Conservation (phyloP, 2,113 vertebrate species). For the Raja brachyura region DNA sequence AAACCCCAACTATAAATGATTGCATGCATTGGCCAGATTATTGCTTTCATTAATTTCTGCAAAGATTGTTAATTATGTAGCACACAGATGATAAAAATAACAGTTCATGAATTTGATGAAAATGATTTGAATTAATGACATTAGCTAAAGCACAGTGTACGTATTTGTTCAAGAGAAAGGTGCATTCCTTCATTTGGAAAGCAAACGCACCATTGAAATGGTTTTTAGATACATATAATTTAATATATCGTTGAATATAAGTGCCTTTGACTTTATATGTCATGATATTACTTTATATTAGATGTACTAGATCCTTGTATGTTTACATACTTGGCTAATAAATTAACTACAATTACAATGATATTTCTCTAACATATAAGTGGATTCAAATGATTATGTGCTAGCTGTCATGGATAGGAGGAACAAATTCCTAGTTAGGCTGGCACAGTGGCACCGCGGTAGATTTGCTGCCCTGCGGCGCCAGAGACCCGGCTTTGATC, state of each 20-base stretch:
- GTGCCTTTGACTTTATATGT: not conserved
- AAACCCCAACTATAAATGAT: not conserved
- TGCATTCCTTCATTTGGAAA: not conserved
- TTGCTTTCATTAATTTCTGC: not conserved
- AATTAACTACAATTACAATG: no score
- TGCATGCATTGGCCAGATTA: not conserved
- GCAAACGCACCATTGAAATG: not conserved
- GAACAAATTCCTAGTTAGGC: no score
- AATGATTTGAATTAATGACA: not conserved
- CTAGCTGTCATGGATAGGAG: not conserved
- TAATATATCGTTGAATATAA: not conserved
- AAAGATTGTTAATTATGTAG: not conserved
- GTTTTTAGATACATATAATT: not conserved
- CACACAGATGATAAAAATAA: not conserved
- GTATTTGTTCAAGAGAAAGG: not conserved
- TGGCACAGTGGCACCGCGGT: no score
- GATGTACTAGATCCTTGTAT: no score
- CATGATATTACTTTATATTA: no score
- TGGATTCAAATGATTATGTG: not conserved
- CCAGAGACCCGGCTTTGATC: no score
- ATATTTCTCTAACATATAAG: no score
- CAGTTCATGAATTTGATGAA: not conserved
- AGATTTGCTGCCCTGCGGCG: no score
- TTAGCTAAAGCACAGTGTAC: not conserved
- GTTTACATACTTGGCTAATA: no score